Base-by-base conservation (phyloP, 1,140 invertebrate genomes). In the Anastrepha obliqua region DNA sequence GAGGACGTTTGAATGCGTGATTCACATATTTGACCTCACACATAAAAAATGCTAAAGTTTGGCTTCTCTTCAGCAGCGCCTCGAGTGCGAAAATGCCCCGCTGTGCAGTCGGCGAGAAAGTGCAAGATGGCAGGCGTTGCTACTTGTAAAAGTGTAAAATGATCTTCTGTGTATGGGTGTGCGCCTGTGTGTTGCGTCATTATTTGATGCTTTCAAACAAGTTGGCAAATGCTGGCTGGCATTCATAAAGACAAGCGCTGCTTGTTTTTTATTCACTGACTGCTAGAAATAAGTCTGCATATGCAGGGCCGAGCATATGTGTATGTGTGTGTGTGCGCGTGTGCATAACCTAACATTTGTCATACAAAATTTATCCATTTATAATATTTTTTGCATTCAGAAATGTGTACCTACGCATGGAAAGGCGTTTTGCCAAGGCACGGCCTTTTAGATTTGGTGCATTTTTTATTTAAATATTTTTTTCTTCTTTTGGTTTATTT, bases 141-240 rank as follows among this genome's bases (percentile, higher is more conserved):
- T 29, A 29, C 29, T 29, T 29, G 29, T 29, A 29, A 29, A 29
- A 11, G 11, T 55, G 51, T 55, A 8, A 55, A 55, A 11, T 11
- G 51, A 29, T 55, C 51, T 6, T 55, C 51, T n/a, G 42, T 44
- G 13, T 74, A 17, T 15, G 39, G 44, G 42, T 44, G 67, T 2
- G 67, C 17, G 3, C 17, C 13, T n/a, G 42, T 74, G 67, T 7
- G 42, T 44, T 44, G 39, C 11, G 42, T 47, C 9, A 74, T 74
- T 44, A 17, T 74, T 47, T 74, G 67, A 74, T 15, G 67, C 15
- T 74, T 74, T 74, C 39, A 74, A 74, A 15, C 42, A 39, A 39
- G 3, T 74, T 44, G 67, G 13, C 42, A 74, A 44, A 62, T 62
- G 60, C 2, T 62, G 4, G 4, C 51, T 55, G 51, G 51, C 51